These are phyloP conservation scores for Epistrophe eligans DNA, from an alignment of 2,888 invertebrate genomes.

Conservation along the genomic window DNA sequence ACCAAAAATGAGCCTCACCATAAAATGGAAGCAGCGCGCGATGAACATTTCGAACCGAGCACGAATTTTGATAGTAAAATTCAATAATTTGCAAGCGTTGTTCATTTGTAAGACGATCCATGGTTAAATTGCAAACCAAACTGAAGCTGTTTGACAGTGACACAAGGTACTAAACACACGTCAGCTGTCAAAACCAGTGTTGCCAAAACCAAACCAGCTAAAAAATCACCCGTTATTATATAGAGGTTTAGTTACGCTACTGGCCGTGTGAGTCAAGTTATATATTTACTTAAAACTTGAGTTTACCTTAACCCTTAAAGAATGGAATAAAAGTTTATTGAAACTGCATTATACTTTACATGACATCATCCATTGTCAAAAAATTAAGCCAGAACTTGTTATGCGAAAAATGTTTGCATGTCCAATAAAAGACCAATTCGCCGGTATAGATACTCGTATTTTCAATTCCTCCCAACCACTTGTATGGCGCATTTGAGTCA, in stretches of 20 bases:
- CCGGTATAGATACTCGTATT: neutral
- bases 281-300: constrained; percentile 32
- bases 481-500: neutral
- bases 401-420: constrained; percentile 59
- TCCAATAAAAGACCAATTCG: constrained; percentile 22
- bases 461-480: neutral
- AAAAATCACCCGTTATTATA: no score
- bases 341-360: constrained; percentile 50
- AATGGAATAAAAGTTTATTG: constrained; percentile 35
- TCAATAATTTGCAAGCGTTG: no score
- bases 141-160: no score
- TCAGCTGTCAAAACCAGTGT: no score
- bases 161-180: no score
- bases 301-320: constrained; percentile 46
- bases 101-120: no score
- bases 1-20: no score
- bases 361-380: constrained; percentile 64
- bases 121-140: no score
- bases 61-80: no score
- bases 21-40: no score
- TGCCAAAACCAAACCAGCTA: no score
- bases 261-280: neutral
- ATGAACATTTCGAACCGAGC: no score
- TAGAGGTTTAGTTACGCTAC: neutral
- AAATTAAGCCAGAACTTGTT: constrained; percentile 60